These are phyloP conservation scores for Atopsyche davidsoni DNA, from an alignment of 1,140 invertebrate genomes.

Conservation along the genomic window DNA sequence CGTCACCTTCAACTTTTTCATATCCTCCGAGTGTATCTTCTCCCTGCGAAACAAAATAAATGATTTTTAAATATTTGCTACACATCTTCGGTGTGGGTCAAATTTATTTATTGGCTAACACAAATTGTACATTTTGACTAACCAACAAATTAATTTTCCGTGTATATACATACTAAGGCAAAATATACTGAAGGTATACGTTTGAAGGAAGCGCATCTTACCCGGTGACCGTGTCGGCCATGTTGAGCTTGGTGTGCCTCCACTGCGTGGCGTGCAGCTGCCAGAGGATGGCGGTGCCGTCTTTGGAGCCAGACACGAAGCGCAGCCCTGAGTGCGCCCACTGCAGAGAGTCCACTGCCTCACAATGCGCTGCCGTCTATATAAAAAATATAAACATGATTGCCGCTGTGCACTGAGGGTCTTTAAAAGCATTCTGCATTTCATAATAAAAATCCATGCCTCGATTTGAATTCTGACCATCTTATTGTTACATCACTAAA, in stretches of 20 bases:
- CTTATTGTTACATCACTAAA: too few relatives aligned
- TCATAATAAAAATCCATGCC: too few relatives aligned
- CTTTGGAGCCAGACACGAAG: constrained; percentile 94
- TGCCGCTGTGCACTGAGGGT: not conserved
- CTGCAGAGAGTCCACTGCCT: constrained; percentile 93
- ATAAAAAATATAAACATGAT: constrained; percentile 33
- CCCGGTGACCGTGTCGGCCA: constrained; percentile 63
- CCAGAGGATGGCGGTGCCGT: constrained; percentile 95
- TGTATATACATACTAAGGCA: too few relatives aligned
- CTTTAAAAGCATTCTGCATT: too few relatives aligned
- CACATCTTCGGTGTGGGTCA: too few relatives aligned
- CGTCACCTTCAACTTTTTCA: constrained; percentile 75
- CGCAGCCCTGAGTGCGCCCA: constrained; percentile 81
- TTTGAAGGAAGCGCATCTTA: constrained; percentile 34
- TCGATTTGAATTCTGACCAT: too few relatives aligned
- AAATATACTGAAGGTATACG: constrained; percentile 7
- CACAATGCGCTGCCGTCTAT: constrained; percentile 84
- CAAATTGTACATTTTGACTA: too few relatives aligned
- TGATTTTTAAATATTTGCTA: too few relatives aligned
- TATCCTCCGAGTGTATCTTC: constrained; percentile 53
- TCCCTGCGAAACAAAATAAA: constrained; percentile 39
- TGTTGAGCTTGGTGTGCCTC: constrained; percentile 70
- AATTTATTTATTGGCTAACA: too few relatives aligned
- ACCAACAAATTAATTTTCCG: too few relatives aligned
- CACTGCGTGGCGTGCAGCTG: constrained; percentile 84